phyloP scores from a whole-genome alignment of 2,797 vertebrate species.

The Tragopan temminckii region DNA sequence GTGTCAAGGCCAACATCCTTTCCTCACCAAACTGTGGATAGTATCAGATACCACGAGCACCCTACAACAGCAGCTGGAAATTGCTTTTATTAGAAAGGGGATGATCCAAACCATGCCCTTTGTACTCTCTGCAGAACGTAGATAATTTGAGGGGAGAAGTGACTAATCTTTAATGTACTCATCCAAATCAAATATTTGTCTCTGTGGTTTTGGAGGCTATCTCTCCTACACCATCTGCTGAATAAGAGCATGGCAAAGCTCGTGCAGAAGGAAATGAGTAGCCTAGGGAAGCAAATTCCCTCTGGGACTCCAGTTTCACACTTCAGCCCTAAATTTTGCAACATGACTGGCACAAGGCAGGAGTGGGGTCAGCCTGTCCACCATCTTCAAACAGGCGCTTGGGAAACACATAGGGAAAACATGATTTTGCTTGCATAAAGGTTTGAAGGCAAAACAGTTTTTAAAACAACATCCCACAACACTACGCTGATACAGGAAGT shows the following conservation, averaged over 20 bases:
- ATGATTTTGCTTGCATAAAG: not conserved
- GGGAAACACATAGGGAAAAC: not conserved
- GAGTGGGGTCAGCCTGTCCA: not conserved
- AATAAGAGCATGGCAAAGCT: slow-evolving; percentile 46
- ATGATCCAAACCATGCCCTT: slow-evolving; percentile 44
- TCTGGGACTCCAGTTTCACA: not conserved
- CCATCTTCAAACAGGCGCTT: not conserved
- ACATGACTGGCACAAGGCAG: not conserved
- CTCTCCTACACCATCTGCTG: slow-evolving; percentile 63
- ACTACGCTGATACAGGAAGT: not conserved
- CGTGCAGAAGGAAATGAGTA: slow-evolving; percentile 6
- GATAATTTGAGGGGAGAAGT: slow-evolving; percentile 63
- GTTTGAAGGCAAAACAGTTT: not conserved
- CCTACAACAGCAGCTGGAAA: not conserved
- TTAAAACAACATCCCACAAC: not conserved
- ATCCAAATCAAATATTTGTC: slow-evolving; percentile 67
- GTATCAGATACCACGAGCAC: not conserved
- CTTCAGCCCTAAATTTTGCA: not conserved
- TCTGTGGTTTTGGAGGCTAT: slow-evolving; percentile 45
- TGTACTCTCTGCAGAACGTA: slow-evolving; percentile 41
- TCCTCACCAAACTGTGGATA: not conserved
- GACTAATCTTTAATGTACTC: slow-evolving; percentile 70
- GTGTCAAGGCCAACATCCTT: not conserved
- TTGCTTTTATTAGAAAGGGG: slow-evolving; percentile 18
- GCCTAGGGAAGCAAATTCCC: not conserved